Percentiles rank a stretch among this genome's conserved stretches.
Evolutionary conservation across 2,113 vertebrate genomes (phyloP).

Genomic region (Ursus arctos): DNA sequence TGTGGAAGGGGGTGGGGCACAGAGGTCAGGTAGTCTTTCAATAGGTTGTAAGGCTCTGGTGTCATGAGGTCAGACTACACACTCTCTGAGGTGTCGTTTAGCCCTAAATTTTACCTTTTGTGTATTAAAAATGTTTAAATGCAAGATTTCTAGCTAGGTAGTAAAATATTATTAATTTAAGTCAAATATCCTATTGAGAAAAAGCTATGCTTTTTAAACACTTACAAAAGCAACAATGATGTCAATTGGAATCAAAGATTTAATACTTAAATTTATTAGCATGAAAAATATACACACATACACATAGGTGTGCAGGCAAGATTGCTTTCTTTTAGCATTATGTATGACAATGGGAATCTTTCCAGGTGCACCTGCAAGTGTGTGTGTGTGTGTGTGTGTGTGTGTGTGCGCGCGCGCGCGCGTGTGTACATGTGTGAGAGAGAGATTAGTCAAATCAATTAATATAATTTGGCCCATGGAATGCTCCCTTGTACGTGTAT

Average conservation of each 20-base stretch:
- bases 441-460: neutral
- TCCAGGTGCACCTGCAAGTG: neutral
- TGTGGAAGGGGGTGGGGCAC: neutral
- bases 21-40: neutral
- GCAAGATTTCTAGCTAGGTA: neutral
- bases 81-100: neutral
- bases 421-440: neutral
- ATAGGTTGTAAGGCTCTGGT: neutral
- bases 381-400: neutral
- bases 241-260: neutral
- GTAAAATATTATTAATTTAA: neutral
- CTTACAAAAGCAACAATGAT: neutral
- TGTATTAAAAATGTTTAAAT: neutral
- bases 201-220: neutral
- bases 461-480: neutral
- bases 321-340: neutral
- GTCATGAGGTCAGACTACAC: too few relatives aligned
- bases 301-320: neutral
- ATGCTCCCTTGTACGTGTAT: fast-evolving
- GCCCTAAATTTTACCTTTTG: neutral
- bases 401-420: too few relatives aligned
- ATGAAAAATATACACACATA: neutral
- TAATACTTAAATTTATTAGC: neutral
- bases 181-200: neutral
- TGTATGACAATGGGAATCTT: neutral